Conservation (phyloP, 2,113 vertebrate genomes). For the Serinus canaria region DNA sequence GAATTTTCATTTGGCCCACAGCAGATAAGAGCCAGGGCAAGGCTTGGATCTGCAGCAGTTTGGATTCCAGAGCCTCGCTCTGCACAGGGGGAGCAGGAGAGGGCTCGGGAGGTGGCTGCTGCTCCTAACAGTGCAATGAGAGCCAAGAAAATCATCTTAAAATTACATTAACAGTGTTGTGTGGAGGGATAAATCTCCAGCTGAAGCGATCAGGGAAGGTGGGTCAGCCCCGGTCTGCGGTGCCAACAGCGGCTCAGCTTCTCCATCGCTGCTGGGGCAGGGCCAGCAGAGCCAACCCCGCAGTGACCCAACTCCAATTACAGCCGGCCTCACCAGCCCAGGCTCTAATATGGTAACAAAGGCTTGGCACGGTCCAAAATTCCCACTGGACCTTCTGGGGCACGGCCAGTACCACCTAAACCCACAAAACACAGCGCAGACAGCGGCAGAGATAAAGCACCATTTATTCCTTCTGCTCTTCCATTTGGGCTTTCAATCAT, state of each 20-base stretch:
- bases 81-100: neutral
- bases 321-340: neutral
- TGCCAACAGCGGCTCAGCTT: neutral
- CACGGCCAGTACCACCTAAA: neutral
- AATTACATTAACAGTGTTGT: neutral
- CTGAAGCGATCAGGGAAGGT: neutral
- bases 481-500: neutral
- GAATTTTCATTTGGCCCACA: constrained; percentile 51
- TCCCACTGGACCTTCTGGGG: neutral
- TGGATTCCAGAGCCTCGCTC: constrained; percentile 1
- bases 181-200: neutral
- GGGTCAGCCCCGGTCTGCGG: neutral
- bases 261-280: neutral
- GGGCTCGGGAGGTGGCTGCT: neutral
- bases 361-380: neutral
- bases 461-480: neutral
- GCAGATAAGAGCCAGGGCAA: constrained; percentile 19
- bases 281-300: neutral
- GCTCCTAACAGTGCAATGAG: neutral
- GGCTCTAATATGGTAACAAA: neutral
- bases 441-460: neutral
- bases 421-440: neutral
- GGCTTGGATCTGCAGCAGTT: neutral
- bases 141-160: constrained; percentile 12
- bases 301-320: neutral